These are phyloP conservation scores for Zoanthus gigantus DNA, from an alignment of 92 coral and sea anemone genomes.

Conservation along the genomic window DNA sequence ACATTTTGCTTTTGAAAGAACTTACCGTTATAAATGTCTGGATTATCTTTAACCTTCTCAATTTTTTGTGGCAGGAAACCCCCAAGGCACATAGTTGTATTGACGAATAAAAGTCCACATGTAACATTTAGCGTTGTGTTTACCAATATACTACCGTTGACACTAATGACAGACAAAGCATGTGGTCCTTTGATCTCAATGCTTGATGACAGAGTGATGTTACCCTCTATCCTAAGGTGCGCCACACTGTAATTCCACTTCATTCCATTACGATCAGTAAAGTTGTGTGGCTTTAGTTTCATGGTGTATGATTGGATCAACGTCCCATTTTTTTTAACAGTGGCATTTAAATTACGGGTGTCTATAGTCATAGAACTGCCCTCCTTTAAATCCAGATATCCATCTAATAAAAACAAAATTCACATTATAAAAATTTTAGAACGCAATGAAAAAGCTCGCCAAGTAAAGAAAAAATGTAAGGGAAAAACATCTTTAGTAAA, in stretches of 20 bases:
- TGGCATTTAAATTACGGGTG: neutral
- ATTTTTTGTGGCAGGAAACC: constrained; percentile 1
- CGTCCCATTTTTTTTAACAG: neutral
- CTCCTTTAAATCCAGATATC: neutral
- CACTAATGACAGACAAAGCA: constrained; percentile 4
- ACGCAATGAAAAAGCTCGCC: too few species aligned
- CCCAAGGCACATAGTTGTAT: constrained; percentile 16
- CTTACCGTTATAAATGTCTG: neutral
- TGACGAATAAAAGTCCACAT: neutral
- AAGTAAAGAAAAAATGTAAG: too few species aligned
- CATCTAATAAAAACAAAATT: neutral
- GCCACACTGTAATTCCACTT: constrained; percentile 32
- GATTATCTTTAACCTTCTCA: neutral
- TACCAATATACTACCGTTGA: constrained; percentile 9
- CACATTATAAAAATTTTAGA: too few species aligned
- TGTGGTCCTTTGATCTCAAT: constrained; percentile 7
- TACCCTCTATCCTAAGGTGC: neutral
- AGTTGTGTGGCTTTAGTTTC: constrained; percentile 14
- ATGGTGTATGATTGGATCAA: neutral
- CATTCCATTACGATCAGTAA: neutral
- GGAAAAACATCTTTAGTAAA: too few species aligned
- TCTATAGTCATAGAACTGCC: neutral
- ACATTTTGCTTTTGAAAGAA: too few species aligned
- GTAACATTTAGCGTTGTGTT: constrained; percentile 6
- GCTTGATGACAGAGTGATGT: constrained; percentile 23